Conservation (phyloP, 2,797 vertebrate species). For the Neopelma chrysocephalum region DNA sequence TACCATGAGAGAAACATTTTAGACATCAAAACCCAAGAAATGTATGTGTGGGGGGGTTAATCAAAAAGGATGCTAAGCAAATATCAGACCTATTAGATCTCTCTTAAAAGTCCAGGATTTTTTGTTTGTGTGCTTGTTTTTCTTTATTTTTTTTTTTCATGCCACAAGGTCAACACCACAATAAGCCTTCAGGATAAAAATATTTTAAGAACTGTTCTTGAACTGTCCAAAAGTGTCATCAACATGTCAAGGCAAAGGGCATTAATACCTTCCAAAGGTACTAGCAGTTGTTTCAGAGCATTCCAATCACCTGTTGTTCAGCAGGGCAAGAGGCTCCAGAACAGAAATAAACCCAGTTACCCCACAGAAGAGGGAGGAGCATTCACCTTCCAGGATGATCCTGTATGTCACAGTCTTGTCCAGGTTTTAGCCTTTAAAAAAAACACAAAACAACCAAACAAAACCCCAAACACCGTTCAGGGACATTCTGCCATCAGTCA, state of each 20-base stretch:
- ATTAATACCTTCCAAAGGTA: neutral
- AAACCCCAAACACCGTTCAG: neutral
- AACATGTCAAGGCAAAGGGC: neutral
- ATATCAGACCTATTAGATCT: neutral
- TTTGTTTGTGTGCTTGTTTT: neutral
- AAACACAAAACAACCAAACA: fast-evolving
- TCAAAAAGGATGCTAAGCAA: neutral
- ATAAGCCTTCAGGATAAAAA: neutral
- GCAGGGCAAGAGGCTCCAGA: neutral
- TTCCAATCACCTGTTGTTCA: neutral
- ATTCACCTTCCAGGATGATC: neutral
- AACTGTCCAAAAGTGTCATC: neutral
- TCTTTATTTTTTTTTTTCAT: neutral
- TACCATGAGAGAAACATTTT: neutral
- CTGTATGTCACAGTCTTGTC: neutral
- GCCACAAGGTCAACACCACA: neutral
- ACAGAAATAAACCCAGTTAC: neutral
- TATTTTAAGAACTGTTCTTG: neutral
- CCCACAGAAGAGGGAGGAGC: neutral
- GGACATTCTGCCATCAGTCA: neutral
- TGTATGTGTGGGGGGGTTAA: fast-evolving
- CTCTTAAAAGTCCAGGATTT: neutral
- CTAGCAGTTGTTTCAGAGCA: neutral
- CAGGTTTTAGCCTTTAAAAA: neutral
- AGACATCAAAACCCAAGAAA: neutral